Evolutionary conservation across 2,797 vertebrate genomes (phyloP), one percentile per base, ranked within the genome.

Genomic region (Phyllotis vaccarum): DNA sequence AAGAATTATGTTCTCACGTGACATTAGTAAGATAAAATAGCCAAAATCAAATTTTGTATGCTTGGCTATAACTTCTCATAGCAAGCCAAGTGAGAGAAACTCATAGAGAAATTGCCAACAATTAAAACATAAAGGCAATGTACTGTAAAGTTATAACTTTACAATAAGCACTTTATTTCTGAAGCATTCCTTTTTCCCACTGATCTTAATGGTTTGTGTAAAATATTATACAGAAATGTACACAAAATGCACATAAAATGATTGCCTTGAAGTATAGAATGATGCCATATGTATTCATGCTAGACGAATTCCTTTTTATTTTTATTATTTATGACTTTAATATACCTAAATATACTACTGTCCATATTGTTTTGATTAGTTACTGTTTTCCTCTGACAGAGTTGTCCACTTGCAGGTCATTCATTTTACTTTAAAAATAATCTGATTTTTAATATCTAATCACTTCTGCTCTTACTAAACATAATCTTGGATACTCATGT

Each of bases 21-120:
- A 92, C 74, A 95, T 66, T 75, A 90, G 43, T 90, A 94, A 93
- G 46, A 82, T 58, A 83, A 81, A 93, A 21, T 0, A 22, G 34
- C 6, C 83, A 96, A 96, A 94, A 93, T 62, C 54, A 90, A 96
- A 92, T 96, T 96, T 94, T 49, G 86, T 91, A 76, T 90, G 90
- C 78, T 74, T 83, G 74, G 70, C 92, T 95, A n/a, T n/a, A 95
- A 60, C 75, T 95, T 91, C 58, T 88, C 88, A 9, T 56, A 83
- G 14, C 56, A 96, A 93, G 37, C 7, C 86, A 70, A 89, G 13
- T 85, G 31, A 8, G 24, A 93, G 29, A 94, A 89, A 0, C 6
- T 79, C 54, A 70, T 11, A 0, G 14, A 89, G 21, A 89, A 76
- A 95, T 90, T 86, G 92, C 24, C 72, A 81, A 29, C 62, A 78